Evolutionary conservation across 2,797 vertebrate species (phyloP).

Genomic region (Lepus townsendii): DNA sequence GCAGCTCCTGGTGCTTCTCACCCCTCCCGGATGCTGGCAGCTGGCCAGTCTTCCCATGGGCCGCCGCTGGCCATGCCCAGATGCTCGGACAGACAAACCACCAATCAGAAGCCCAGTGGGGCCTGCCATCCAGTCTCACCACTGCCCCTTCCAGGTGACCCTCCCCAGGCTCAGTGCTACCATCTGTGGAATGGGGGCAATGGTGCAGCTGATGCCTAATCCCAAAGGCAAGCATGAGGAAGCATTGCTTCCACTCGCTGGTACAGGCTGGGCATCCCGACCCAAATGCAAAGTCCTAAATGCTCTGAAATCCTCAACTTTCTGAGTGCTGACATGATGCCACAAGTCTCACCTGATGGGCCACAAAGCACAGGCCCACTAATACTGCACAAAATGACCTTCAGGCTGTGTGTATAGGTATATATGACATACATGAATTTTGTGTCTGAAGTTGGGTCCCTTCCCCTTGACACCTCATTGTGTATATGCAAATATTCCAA

Average conservation of each 20-base stretch:
- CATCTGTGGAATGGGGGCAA: not conserved
- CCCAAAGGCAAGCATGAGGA: not conserved
- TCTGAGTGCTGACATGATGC: too few species aligned
- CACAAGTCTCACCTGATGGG: too few species aligned
- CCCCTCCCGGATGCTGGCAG: not conserved
- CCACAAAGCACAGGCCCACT: not conserved
- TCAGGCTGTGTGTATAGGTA: too few species aligned
- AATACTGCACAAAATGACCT: not conserved
- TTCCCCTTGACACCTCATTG: not conserved
- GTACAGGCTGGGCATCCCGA: not conserved
- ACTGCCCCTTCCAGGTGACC: not conserved
- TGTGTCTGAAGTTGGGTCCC: not conserved
- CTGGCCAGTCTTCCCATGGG: not conserved
- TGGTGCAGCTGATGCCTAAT: not conserved
- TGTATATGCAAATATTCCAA: not conserved
- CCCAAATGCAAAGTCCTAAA: not conserved
- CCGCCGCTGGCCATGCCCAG: not conserved
- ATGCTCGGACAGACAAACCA: not conserved
- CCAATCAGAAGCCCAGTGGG: not conserved
- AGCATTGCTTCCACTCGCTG: rapidly evolving
- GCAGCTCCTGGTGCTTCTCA: not conserved
- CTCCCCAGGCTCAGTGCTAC: not conserved
- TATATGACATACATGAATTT: not conserved
- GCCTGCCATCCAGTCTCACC: not conserved
- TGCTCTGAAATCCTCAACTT: not conserved